Percentiles rank a stretch among this genome's conserved stretches.
phyloP scores from a whole-genome alignment of 2,888 invertebrate genomes.

The Lasioglossum lativentre region DNA sequence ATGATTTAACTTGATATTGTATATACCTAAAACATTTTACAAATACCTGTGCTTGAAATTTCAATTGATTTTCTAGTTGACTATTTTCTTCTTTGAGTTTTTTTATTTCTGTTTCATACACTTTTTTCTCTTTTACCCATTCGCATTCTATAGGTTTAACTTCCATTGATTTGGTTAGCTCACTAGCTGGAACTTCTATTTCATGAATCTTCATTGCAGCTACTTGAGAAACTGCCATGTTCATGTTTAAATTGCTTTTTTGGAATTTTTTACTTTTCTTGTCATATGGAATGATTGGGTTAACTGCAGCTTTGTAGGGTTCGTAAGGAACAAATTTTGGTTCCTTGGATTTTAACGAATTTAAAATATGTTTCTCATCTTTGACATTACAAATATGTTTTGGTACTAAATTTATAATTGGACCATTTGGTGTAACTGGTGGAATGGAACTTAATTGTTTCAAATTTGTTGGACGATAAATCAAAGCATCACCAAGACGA shows the following conservation, averaged over 20 bases:
- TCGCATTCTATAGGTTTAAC: constrained; percentile 68
- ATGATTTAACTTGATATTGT: neutral
- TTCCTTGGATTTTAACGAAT: constrained; percentile 87
- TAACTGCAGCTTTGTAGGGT: constrained; percentile 94
- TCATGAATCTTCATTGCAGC: constrained; percentile 87
- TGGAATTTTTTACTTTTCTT: constrained; percentile 83
- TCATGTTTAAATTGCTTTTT: constrained; percentile 88
- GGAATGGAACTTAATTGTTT: constrained; percentile 81
- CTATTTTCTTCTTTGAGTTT: constrained; percentile 89
- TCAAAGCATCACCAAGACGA: constrained; percentile 81
- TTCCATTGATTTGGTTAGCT: constrained; percentile 51
- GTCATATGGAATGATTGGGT: constrained; percentile 88
- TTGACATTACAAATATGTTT: constrained; percentile 87
- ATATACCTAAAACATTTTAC: constrained; percentile 10
- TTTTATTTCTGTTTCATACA: constrained; percentile 87
- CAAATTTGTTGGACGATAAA: constrained; percentile 83
- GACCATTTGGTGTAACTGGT: constrained; percentile 86
- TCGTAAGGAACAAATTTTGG: constrained; percentile 96
- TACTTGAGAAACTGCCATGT: constrained; percentile 89
- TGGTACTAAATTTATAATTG: constrained; percentile 88
- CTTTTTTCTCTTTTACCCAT: constrained; percentile 85
- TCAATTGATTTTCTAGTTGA: constrained; percentile 91
- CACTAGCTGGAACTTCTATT: constrained; percentile 83
- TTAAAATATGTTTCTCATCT: constrained; percentile 84
- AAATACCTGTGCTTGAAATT: constrained; percentile 92